These are phyloP conservation scores for Discoglossus pictus DNA, from an alignment of 2,797 vertebrate species.

Conservation along the genomic window DNA sequence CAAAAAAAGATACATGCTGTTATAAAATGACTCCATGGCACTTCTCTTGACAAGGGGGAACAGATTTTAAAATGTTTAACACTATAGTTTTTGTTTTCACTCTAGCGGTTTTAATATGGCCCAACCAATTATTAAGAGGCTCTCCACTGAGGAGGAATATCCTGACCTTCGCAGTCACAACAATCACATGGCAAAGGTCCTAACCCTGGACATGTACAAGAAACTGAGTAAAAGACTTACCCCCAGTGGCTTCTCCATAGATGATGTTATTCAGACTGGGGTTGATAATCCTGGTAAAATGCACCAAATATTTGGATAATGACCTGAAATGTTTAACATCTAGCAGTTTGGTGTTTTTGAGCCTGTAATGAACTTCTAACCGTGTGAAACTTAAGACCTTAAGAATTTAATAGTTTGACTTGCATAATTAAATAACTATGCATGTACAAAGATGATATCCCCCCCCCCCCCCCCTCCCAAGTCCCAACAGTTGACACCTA, in stretches of 20 bases:
- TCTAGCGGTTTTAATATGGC: constrained; percentile 69
- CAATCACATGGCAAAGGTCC: constrained; percentile 77
- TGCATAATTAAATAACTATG: too few species aligned
- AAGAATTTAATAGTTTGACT: too few species aligned
- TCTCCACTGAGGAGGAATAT: constrained; percentile 72
- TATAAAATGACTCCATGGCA: too few species aligned
- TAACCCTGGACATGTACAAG: constrained; percentile 75
- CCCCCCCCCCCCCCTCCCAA: too few species aligned
- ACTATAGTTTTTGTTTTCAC: constrained; percentile 71
- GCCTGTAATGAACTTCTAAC: too few species aligned
- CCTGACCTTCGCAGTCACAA: constrained; percentile 68
- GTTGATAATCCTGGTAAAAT: constrained; percentile 83
- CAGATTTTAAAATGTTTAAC: constrained; percentile 63
- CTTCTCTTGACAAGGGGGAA: constrained; percentile 60
- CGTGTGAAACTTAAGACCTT: too few species aligned
- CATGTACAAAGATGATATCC: too few species aligned
- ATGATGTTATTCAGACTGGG: constrained; percentile 81
- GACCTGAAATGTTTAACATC: too few species aligned
- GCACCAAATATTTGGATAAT: too few species aligned
- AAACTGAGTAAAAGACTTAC: constrained; percentile 66
- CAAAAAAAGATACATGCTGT: too few species aligned
- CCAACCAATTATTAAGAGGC: constrained; percentile 70
- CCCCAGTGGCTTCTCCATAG: constrained; percentile 75
- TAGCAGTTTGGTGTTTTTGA: too few species aligned
- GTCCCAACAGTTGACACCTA: too few species aligned